phyloP scores from a whole-genome alignment of 2,888 invertebrate species.

The Thalpophila matura region DNA sequence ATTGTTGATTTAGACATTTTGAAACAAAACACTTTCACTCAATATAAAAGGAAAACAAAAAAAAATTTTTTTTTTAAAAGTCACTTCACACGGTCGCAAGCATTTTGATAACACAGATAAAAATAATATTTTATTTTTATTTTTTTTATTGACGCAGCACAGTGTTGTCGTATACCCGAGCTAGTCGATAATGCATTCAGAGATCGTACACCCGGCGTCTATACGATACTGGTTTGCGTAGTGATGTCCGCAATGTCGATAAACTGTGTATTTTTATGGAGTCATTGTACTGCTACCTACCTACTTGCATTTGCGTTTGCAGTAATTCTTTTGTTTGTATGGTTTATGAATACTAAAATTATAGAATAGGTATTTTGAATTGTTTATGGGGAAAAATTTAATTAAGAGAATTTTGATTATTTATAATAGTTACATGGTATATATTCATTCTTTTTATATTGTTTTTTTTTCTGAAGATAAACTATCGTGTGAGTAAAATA shows the following conservation, averaged over 20 bases:
- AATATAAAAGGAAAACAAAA: slow-evolving; percentile 45
- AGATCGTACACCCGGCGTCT: slow-evolving; percentile 68
- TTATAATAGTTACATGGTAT: too few relatives aligned
- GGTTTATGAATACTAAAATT: background rate
- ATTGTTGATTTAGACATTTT: slow-evolving; percentile 73
- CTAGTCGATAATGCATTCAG: slow-evolving; percentile 75
- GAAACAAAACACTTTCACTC: slow-evolving; percentile 51
- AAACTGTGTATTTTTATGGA: slow-evolving; percentile 40
- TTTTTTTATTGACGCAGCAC: slow-evolving; percentile 51
- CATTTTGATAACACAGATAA: slow-evolving; percentile 49
- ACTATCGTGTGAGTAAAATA: background rate
- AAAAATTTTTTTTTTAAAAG: slow-evolving; percentile 33
- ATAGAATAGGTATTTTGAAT: background rate
- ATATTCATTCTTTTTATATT: too few relatives aligned
- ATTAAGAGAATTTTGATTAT: too few relatives aligned
- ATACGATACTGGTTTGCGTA: slow-evolving; percentile 69
- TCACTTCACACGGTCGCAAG: slow-evolving; percentile 60
- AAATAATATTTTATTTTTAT: slow-evolving; percentile 25
- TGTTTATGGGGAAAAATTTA: background rate
- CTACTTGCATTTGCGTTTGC: background rate
- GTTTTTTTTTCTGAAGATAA: too few relatives aligned
- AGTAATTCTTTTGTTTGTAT: slow-evolving; percentile 15
- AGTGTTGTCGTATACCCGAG: slow-evolving; percentile 64
- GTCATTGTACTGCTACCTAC: slow-evolving; percentile 9
- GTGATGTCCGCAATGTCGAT: slow-evolving; percentile 68